Evolutionary conservation across 2,888 invertebrate species (phyloP), one percentile per base, ranked within the genome.

Genomic region (Osmoderma eremita): DNA sequence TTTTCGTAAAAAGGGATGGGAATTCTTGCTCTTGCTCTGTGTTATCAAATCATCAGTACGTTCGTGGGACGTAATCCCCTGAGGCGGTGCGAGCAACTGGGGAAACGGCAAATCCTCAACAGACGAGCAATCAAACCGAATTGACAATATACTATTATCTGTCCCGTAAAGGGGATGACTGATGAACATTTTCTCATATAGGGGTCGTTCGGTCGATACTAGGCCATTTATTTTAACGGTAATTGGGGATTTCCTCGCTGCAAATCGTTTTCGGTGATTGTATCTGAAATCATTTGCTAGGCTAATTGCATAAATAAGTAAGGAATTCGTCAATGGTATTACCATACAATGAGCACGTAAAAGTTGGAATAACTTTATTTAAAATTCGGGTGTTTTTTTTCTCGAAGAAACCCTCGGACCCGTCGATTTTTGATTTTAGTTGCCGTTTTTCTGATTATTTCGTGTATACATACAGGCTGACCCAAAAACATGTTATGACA

Each of bases 71-170:
- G 53, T 62, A 68, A 68, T 65, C 65, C 61, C 65, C 12, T 20
- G 38, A 38, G 42, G 63, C 15, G 53, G 36, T 4, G 38, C 15
- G 17, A 36, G 36, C 1, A 15, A 36, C 45, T 45, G 30, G 22
- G 18, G 63, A 36, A 61, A 24, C 41, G 20, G 51, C 50, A 65
- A 65, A 65, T 61, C 65, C 64, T 53, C 41, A 42, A 56, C 50
- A 48, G 65, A 50, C 41, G 58, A 53, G 65, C 65, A 68, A 67
- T 68, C 68, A 62, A 38, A 65, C 61, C 12, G 45, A 68, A 68
- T 65, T 68, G 68, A 68, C 68, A 58, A 68, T 64, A 45, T 68
- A 67, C 53, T 67, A 67, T 67, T 64, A 56, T 64, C 68, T 53
- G 50, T 50, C 39, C 36, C 50, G 58, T 42, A 51, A 68, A 54